These are phyloP conservation scores for Ciconia stormi DNA, from an alignment of 2,113 vertebrate genomes.

Conservation along the genomic window DNA sequence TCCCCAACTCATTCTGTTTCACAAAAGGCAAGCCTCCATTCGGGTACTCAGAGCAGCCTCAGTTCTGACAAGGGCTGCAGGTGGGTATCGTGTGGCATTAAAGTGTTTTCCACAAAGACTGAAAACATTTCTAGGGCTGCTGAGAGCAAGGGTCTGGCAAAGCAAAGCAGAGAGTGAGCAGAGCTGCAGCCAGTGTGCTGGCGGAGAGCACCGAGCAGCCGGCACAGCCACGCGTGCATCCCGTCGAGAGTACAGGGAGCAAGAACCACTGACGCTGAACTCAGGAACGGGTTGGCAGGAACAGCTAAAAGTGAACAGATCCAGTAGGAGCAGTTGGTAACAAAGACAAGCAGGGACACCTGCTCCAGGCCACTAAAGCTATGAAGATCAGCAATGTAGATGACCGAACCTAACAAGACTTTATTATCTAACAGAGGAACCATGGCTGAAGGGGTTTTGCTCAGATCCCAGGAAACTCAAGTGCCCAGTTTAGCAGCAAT, in stretches of 20 bases:
- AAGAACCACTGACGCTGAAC: not conserved
- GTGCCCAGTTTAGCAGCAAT: not conserved
- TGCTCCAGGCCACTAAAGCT: not conserved
- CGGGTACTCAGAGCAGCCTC: not conserved
- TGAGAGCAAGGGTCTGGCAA: not conserved
- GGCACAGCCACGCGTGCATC: not conserved
- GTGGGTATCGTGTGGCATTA: not conserved
- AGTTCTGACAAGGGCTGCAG: not conserved
- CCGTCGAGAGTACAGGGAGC: fast-evolving
- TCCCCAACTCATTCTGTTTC: not conserved
- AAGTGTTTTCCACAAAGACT: not conserved
- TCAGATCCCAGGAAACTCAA: not conserved
- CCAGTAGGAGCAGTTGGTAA: not conserved
- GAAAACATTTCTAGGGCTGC: not conserved
- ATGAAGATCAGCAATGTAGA: not conserved
- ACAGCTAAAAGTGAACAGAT: not conserved
- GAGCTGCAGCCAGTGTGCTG: not conserved
- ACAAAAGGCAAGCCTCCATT: not conserved
- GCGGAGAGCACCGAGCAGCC: not conserved
- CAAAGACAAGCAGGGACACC: not conserved
- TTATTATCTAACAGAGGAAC: not conserved
- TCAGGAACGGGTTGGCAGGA: not conserved
- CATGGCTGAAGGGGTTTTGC: not conserved
- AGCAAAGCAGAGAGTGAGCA: not conserved
- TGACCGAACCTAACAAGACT: not conserved